Evolutionary conservation across 2,888 invertebrate species (phyloP).

Genomic region (Gymnosoma rotundatum): DNA sequence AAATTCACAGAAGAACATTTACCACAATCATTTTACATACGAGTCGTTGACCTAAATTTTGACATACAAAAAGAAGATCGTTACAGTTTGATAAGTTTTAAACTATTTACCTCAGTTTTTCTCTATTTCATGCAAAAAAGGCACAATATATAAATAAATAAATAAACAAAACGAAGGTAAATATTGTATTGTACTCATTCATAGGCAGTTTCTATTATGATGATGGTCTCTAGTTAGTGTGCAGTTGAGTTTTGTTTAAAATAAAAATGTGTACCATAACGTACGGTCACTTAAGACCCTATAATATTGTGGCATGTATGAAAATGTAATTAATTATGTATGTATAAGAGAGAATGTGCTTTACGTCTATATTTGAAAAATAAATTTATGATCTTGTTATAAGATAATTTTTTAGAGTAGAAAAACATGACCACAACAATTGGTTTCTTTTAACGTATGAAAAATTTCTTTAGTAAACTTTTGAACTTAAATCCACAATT

Average conservation of each 20-base stretch:
- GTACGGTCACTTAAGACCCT: constrained; percentile 13
- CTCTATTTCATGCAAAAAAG: constrained; percentile 9
- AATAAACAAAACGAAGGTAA: constrained; percentile 21
- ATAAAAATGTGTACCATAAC: too few species aligned
- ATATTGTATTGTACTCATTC: constrained; percentile 30
- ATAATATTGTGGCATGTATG: not conserved
- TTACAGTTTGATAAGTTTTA: constrained; percentile 68
- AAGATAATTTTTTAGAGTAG: constrained; percentile 46
- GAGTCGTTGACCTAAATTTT: constrained; percentile 69
- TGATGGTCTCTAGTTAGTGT: constrained; percentile 5
- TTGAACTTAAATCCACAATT: constrained; percentile 6
- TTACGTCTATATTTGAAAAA: constrained; percentile 44
- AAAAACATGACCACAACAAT: constrained; percentile 46
- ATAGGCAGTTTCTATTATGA: not conserved
- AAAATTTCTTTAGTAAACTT: too few species aligned
- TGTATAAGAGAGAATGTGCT: not conserved
- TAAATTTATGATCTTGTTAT: constrained; percentile 59
- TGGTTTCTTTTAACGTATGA: not conserved
- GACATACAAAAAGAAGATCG: constrained; percentile 66
- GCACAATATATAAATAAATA: constrained; percentile 3
- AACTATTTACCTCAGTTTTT: constrained; percentile 39
- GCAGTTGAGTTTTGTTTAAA: constrained; percentile 5
- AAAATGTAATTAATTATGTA: not conserved
- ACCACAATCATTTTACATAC: constrained; percentile 36
- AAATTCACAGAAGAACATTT: constrained; percentile 30